Conservation (phyloP, 2,888 invertebrate genomes). For the Frankliniella fusca region DNA sequence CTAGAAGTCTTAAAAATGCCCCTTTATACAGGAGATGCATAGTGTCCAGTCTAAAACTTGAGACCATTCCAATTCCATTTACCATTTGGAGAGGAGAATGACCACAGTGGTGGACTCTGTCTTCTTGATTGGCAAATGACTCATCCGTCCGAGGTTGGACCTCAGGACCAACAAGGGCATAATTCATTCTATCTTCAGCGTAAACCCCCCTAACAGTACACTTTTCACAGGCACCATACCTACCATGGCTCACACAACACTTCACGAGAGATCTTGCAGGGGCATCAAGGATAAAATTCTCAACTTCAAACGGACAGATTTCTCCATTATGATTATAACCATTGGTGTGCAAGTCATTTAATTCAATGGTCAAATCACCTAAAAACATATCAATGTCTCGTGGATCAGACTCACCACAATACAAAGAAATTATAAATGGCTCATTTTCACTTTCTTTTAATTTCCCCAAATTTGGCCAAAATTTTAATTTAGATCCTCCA, state of each 20-base stretch:
- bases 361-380: neutral
- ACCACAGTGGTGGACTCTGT: neutral
- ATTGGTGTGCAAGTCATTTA: neutral
- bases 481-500: neutral
- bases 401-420: neutral
- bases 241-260: neutral
- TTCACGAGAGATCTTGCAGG: neutral
- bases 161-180: neutral
- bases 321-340: neutral
- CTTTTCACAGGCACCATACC: neutral
- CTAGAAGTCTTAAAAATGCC: neutral
- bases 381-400: neutral
- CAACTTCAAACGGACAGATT: neutral
- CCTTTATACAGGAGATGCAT: neutral
- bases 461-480: neutral
- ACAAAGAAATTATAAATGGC: neutral
- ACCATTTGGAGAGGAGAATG: neutral
- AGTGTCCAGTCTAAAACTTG: neutral
- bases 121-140: neutral
- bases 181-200: neutral
- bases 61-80: neutral
- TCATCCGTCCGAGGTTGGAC: neutral
- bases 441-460: neutral
- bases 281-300: neutral
- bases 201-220: neutral